Base-by-base conservation (phyloP, 1,140 invertebrate species). In the Epicauta chinensis region DNA sequence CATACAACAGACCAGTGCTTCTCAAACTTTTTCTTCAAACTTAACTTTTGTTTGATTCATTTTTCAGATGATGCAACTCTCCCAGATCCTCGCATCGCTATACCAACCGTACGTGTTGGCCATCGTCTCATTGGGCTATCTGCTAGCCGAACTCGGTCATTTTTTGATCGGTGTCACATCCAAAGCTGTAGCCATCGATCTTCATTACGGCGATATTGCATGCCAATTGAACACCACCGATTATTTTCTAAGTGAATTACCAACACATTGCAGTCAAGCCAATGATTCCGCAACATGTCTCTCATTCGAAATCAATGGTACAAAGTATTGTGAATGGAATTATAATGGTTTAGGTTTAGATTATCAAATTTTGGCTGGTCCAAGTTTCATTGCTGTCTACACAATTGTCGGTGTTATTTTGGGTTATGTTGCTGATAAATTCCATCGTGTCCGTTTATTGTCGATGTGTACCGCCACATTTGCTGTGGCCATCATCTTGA, bases 261-360 rank as follows among this genome's bases (percentile, higher is more conserved):
- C 82, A 2, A 69, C 78, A 4, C 69, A 78, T 48, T 91, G 87
- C 60, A 77, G 81, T 53, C 70, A 71, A 3, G 82, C 81, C 32
- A 79, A 80, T 61, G 77, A 77, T 59, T 77, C 76, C 16, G 78
- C 80, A 46, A 73, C 72, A 79, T 91, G 87, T 69, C 67, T 75
- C 37, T 73, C 76, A 1, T 70, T 84, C 16, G 76, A 77, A 36
- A 61, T 84, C 11, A 87, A 90, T 64, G 86, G 83, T 0, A 82
- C 81, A 0, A 56, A 68, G 1, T 86, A 87, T 61, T 96, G 93
- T 69, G 86, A 91, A 63, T 95, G 91, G 90, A 86, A 89, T 65
- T 93, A 93, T 75, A 93, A 92, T 69, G 93, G 93, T 0, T 75
- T 93, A 34, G 93, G 93, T 1, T 74, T 93, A 23, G 87, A 93